These are phyloP conservation scores for Montipora capitata DNA, from an alignment of 92 coral and sea anemone species.

Conservation along the genomic window DNA sequence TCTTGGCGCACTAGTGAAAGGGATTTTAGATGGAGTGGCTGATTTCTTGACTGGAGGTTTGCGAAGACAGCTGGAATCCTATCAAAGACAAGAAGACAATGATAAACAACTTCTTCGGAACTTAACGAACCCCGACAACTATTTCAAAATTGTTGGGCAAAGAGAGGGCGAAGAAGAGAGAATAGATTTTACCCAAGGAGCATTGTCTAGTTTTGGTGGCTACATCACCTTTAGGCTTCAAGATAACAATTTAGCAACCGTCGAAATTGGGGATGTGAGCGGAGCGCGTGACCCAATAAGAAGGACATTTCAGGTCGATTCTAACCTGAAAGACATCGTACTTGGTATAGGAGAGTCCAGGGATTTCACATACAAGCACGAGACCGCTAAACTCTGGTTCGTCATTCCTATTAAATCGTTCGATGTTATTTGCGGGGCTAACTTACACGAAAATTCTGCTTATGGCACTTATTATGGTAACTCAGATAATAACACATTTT, in stretches of 20 bases:
- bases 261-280: too few species aligned
- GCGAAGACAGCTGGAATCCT: constrained; percentile 46
- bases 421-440: too few species aligned
- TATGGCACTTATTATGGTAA: constrained; percentile 23
- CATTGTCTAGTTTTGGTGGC: too few species aligned
- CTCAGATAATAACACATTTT: constrained; percentile 22
- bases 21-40: constrained; percentile 46
- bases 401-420: constrained; percentile 50
- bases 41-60: too few species aligned
- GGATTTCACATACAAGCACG: constrained; percentile 39
- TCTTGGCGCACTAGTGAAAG: constrained; percentile 65
- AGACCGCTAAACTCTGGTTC: constrained; percentile 68
- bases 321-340: not conserved
- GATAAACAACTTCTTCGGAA: constrained; percentile 50
- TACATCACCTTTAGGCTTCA: too few species aligned
- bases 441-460: not conserved
- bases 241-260: too few species aligned
- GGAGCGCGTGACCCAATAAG: not conserved
- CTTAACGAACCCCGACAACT: constrained; percentile 43
- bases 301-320: not conserved
- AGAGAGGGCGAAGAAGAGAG: constrained; percentile 38
- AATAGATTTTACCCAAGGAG: constrained; percentile 54
- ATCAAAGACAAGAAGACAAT: constrained; percentile 18
- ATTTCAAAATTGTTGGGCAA: constrained; percentile 40
- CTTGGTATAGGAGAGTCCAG: constrained; percentile 23